A percentile compares a stretch with the other conserved stretches of the same genome.
phyloP scores from a whole-genome alignment of 2,113 vertebrate genomes.

The Rhinogobius similis region DNA sequence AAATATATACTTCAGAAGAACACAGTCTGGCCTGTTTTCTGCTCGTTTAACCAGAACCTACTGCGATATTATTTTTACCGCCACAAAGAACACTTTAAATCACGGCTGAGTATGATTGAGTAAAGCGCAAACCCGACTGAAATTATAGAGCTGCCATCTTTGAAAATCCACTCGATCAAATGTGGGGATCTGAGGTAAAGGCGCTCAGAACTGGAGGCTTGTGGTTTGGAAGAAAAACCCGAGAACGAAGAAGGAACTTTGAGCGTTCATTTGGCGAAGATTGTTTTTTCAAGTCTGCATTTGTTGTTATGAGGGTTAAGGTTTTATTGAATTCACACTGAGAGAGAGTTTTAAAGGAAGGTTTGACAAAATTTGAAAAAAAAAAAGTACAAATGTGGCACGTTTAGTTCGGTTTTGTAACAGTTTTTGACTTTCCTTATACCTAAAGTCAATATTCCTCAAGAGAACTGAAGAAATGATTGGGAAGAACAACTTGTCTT shows the following conservation, averaged over 20 bases:
- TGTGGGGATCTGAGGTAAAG: slow-evolving; percentile 39
- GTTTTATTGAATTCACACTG: too few relatives aligned
- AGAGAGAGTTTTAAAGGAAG: too few relatives aligned
- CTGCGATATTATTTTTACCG: slow-evolving; percentile 50
- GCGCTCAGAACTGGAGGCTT: slow-evolving; percentile 53
- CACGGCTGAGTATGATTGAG: slow-evolving; percentile 33
- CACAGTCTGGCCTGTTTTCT: slow-evolving; percentile 17
- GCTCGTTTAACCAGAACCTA: slow-evolving; percentile 40
- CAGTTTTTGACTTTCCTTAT: too few relatives aligned
- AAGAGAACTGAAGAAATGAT: too few relatives aligned
- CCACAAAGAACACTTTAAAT: slow-evolving; percentile 38
- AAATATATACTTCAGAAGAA: slow-evolving; percentile 14
- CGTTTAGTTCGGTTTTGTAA: too few relatives aligned
- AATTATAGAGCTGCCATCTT: slow-evolving; percentile 51
- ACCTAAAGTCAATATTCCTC: too few relatives aligned
- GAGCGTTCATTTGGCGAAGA: slow-evolving; percentile 21
- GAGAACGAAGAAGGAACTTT: slow-evolving; percentile 24
- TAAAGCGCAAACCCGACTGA: slow-evolving; percentile 42
- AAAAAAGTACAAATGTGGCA: too few relatives aligned
- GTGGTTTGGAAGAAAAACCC: slow-evolving; percentile 51
- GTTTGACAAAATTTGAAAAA: too few relatives aligned
- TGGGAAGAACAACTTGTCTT: too few relatives aligned
- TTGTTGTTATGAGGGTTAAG: background rate
- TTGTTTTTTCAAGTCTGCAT: slow-evolving; percentile 8
- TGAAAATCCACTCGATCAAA: slow-evolving; percentile 45